Conservation (phyloP, 2,113 vertebrate species). For the Rhinoderma darwinii region DNA sequence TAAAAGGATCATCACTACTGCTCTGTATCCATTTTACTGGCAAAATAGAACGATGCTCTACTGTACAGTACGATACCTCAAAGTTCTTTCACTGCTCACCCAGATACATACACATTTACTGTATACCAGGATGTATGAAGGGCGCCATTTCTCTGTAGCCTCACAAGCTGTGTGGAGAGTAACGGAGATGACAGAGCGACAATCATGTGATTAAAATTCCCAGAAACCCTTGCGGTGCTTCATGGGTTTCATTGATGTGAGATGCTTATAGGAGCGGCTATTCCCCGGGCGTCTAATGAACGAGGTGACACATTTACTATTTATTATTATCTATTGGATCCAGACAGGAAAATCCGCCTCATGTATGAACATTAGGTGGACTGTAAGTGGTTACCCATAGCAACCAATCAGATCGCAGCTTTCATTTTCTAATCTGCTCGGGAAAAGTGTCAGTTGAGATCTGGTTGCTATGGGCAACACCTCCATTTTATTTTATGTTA, state of each 20-base stretch:
- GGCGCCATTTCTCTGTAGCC: conserved; percentile 17
- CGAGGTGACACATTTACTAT: background rate
- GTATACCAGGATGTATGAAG: background rate
- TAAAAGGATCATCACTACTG: background rate
- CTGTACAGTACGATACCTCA: background rate
- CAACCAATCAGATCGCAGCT: background rate
- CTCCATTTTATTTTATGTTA: background rate
- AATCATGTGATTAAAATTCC: background rate
- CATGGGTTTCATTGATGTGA: background rate
- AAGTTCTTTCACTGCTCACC: background rate
- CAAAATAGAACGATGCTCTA: background rate
- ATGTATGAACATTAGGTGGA: no score
- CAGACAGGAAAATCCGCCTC: background rate
- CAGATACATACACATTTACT: background rate
- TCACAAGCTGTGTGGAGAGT: background rate
- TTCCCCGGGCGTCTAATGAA: background rate
- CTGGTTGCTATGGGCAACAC: background rate
- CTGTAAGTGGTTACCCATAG: background rate
- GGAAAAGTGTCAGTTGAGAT: background rate
- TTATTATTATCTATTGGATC: background rate
- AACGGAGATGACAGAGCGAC: background rate
- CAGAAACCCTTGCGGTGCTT: background rate
- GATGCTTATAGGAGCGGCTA: background rate
- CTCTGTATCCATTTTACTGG: background rate
- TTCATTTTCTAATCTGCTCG: background rate